Evolutionary conservation across 2,797 vertebrate species (phyloP).

Genomic region (Columba guinea): DNA sequence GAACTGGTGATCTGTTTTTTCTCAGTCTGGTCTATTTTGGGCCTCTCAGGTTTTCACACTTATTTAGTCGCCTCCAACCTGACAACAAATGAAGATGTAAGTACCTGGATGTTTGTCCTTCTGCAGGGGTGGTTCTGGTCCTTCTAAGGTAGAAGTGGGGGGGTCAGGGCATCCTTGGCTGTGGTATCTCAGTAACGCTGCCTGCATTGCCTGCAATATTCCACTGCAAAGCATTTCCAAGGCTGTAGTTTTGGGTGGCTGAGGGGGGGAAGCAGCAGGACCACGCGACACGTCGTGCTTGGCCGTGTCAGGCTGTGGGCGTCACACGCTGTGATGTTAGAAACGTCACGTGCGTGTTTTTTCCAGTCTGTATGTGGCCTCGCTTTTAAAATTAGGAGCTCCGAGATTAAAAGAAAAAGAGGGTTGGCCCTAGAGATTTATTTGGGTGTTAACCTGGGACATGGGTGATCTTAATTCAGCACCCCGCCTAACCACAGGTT

Average conservation of each 20-base stretch:
- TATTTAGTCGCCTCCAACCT: conserved; percentile 96
- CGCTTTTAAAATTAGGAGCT: conserved; percentile 13
- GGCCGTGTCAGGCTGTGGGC: neutral
- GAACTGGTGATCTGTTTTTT: conserved; percentile 97
- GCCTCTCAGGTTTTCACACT: conserved; percentile 99
- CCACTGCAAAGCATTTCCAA: neutral
- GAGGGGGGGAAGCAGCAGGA: neutral
- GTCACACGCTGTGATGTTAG: neutral
- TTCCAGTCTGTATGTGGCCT: neutral
- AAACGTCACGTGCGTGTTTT: neutral
- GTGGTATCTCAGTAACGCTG: neutral
- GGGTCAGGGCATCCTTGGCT: neutral
- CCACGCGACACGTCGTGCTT: neutral
- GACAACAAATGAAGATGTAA: conserved; percentile 97
- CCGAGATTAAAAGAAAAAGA: neutral
- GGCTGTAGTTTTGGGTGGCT: neutral
- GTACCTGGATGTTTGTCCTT: conserved; percentile 46
- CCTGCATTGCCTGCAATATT: neutral
- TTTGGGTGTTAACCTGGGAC: neutral
- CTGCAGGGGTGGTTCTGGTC: neutral
- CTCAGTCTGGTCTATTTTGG: conserved; percentile 97
- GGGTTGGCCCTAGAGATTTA: neutral
- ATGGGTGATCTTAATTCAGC: conserved; percentile 3
- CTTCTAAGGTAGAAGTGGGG: neutral
- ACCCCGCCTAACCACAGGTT: neutral